Base-by-base conservation (phyloP, 2,797 vertebrate species). In the Crenuchus spilurus region DNA sequence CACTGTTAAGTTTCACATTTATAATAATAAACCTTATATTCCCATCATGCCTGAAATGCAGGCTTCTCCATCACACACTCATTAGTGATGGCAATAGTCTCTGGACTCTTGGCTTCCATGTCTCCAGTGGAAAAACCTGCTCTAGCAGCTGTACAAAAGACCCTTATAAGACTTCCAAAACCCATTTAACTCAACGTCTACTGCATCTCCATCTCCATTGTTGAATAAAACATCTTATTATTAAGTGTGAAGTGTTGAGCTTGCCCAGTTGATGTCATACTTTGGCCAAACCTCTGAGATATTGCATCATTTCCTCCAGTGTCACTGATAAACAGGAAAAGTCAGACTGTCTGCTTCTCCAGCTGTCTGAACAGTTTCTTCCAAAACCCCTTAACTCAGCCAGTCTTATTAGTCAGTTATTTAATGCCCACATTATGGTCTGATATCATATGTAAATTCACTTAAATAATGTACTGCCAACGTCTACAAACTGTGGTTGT, bases 301-400 rank as follows among this genome's bases (percentile, higher is more conserved):
- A 24, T 74, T 55, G 62, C 60, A 65, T 44, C 41, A 33, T 63
- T 55, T 78, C 64, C 64, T 78, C 3, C 33, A 10, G 6, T 65
- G 55, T 58, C 33, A 51, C 22, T 41, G 35, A 52, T 70, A 65
- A 60, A 74, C 66, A 60, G 51, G 60, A 74, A 65, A 26, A 28
- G 65, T 57, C 41, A 28, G 13, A 6, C n/a, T 2, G 55, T 67
- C 22, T 30, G 30, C 54, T 69, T 69, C 64, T 74, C 49, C 71
- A 74, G 58, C 58, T 78, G 58, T 37, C 39, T 68, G 70, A 58
- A 13, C 16, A 11, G 57, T 13, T 22, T 39, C 18, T 20, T 22
- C 20, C n/a, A n/a, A n/a, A n/a, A n/a, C n/a, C n/a, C n/a, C n/a
- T n/a, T n/a, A n/a, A n/a, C n/a, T n/a, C n/a, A 30, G 16, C 0